Evolutionary conservation across 2,888 invertebrate species (phyloP), one percentile per base, ranked within the genome.

Genomic region (Amaurobius ferox): DNA sequence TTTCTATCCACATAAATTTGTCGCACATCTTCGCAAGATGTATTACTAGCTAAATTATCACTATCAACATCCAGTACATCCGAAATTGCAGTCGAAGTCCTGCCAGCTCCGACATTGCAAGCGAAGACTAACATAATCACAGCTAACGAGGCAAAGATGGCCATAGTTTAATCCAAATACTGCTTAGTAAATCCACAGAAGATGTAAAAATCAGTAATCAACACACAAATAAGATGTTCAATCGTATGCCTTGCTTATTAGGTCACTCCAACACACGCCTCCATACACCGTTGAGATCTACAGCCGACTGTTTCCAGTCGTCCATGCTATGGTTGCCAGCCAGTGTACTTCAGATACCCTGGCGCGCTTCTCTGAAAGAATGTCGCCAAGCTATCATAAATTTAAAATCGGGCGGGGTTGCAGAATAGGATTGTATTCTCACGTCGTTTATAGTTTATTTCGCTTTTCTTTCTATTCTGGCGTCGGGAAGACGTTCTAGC

Each of bases 361-460:
- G 83, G 83, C 83, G 77, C 23, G 23, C 9, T 70, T 40, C 39
- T 13, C 71, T 39, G 28, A 32, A 61, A 77, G 83, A 85, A 85
- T 85, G 83, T 77, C 77, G 83, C 83, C 83, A 85, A 85, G 40
- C 13, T 26, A 77, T 77, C 77, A 78, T 85, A 85, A 85, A 85
- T 85, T 85, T 85, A 72, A 85, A 85, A 61, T 77, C 83, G 77
- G 77, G 77, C 72, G 70, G 70, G 70, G 81, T 67, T 74, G 68
- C 13, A 32, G 72, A 79, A 66, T 79, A 28, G 55, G 55, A 77
- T 74, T 74, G 73, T 83, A 71, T 64, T 80, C 55, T 73, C 55
- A 19, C 35, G 39, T 73, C 70, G 68, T 32, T 66, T 66, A 66
- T 66, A 66, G 32, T 66, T 66, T 66, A 66, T 66, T 66, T 66